These are phyloP conservation scores for Moxostoma hubbsi DNA, from an alignment of 2,797 vertebrate genomes.

Conservation along the genomic window DNA sequence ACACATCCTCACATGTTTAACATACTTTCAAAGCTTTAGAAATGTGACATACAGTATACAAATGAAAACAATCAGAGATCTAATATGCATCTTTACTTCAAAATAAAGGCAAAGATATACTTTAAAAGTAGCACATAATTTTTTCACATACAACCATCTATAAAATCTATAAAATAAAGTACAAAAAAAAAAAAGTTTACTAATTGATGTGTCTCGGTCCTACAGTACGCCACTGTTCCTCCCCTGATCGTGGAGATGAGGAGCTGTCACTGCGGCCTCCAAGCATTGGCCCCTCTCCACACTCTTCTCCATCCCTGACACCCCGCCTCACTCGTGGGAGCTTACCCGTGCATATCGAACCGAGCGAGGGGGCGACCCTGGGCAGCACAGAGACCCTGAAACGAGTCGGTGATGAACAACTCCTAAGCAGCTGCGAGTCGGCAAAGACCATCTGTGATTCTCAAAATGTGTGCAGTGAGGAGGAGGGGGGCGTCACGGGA, in stretches of 20 bases:
- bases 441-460: conserved; percentile 87
- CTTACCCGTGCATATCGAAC: not conserved
- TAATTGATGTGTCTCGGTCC: conserved; percentile 22
- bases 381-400: conserved; percentile 80
- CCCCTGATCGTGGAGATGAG: conserved; percentile 70
- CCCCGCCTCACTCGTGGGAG: conserved; percentile 63
- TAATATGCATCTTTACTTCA: too few species aligned
- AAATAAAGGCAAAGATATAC: not conserved
- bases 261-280: conserved; percentile 76
- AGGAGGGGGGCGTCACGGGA: conserved; percentile 36
- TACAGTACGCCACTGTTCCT: conserved; percentile 65
- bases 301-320: conserved; percentile 73
- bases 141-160: too few species aligned
- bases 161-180: too few species aligned
- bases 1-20: too few species aligned
- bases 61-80: too few species aligned
- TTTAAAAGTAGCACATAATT: too few species aligned
- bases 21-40: too few species aligned
- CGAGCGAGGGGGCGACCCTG: conserved; percentile 54
- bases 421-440: conserved; percentile 93
- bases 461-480: conserved; percentile 58
- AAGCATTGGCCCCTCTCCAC: conserved; percentile 77
- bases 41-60: too few species aligned
- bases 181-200: too few species aligned
- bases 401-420: conserved; percentile 77